Base-by-base conservation (phyloP, 2,113 vertebrate genomes). In the Anser cygnoides region DNA sequence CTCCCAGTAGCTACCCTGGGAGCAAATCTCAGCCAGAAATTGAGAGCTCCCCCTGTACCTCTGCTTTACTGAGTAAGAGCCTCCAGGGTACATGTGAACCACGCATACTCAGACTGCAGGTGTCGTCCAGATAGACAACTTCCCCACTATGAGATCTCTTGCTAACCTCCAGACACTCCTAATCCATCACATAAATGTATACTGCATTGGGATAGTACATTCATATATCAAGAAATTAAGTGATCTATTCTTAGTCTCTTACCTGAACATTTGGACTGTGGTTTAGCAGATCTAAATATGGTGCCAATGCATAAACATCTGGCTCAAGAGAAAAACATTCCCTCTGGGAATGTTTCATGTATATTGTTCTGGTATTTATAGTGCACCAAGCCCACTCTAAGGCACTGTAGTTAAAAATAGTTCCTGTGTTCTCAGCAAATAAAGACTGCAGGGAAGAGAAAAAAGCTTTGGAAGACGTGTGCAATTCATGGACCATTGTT, bases 331-430 rank as follows among this genome's bases (percentile, higher is more conserved):
- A 98, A 41, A 99, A 98, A 86, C 98, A 98, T 6, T 77, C 33
- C 92, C 71, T 98, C n/a, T 87, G 97, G 3, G 95, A 78, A 5
- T 92, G 98, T 55, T 97, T 93, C 98, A 99, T 98, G 90, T 99
- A 99, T 93, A 99, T 98, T 0, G 99, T 99, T 78, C 99, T 98
- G 13, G 99, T 99, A 95, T 99, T 99, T 49, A 99, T 49, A 3
- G 99, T 99, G 83, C 98, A 99, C 99, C 99, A 99, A 19, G 99
- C 99, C 99, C 99, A 99, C 61, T 98, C 95, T 49, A 99, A 22
- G 28, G 99, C 98, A 7, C 97, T 94, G 75, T 97, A 98, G 33
- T 96, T 98, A 94, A 99, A 98, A 92, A 99, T 62, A 19, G 73
- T 81, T 35, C 94, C 98, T 8, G 96, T 93, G 4, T 96, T 87